Conservation (phyloP, 1,140 invertebrate species). For the Ips typographus region DNA sequence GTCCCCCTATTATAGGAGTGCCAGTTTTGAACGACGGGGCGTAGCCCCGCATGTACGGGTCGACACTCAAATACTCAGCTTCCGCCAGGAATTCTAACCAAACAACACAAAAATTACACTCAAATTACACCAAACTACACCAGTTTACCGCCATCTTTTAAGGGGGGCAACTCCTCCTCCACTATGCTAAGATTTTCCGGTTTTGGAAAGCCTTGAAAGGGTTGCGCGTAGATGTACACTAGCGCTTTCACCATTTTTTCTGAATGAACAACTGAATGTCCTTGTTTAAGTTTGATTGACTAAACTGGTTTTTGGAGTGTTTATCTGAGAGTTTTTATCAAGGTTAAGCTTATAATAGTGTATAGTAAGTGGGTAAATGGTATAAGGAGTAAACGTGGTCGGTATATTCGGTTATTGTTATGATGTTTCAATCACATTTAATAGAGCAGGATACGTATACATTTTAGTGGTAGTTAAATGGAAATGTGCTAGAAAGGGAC, state of each 20-base stretch:
- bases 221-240: slow-evolving; percentile 62
- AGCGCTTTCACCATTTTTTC: slow-evolving; percentile 55
- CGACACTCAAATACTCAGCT: slow-evolving; percentile 69
- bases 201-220: slow-evolving; percentile 66
- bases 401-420: no score
- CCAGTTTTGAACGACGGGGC: slow-evolving; percentile 55
- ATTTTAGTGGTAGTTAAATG: no score
- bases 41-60: slow-evolving; percentile 70
- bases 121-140: slow-evolving; percentile 48
- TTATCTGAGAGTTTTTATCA: no score
- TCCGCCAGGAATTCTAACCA: slow-evolving; percentile 60
- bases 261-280: no score
- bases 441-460: no score
- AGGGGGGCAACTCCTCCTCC: slow-evolving; percentile 61
- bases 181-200: slow-evolving; percentile 62
- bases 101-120: slow-evolving; percentile 59
- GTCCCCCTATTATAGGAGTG: slow-evolving; percentile 62
- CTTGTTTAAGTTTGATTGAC: no score
- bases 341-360: no score
- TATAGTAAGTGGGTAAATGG: no score
- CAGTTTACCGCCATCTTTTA: slow-evolving; percentile 61
- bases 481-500: no score
- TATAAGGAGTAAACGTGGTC: no score
- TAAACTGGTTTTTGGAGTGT: no score
- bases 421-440: no score